These are phyloP conservation scores for Thomomys bottae DNA, from an alignment of 2,113 vertebrate species.

Conservation along the genomic window DNA sequence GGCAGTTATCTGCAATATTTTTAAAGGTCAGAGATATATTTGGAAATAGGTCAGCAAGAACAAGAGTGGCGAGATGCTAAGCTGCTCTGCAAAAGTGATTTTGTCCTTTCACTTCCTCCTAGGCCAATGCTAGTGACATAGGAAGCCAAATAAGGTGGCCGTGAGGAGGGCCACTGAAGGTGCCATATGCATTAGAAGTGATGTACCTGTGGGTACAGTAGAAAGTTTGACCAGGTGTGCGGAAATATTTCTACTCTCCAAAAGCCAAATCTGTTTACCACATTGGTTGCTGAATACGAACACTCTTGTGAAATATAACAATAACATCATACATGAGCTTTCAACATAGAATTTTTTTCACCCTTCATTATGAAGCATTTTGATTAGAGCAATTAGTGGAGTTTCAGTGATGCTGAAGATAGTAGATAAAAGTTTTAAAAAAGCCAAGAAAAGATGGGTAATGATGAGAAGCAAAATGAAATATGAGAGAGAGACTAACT, in stretches of 20 bases:
- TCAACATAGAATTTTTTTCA: background rate
- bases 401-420: background rate
- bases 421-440: background rate
- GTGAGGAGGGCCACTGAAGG: no score
- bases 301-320: background rate
- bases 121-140: background rate
- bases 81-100: background rate
- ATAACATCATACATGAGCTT: background rate
- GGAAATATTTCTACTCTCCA: background rate
- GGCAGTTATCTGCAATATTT: constrained; percentile 56
- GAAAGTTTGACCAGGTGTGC: background rate
- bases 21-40: constrained; percentile 78
- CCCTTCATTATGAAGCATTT: background rate
- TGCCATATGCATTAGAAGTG: fast-evolving
- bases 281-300: background rate
- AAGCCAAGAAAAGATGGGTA: background rate
- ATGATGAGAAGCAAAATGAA: background rate
- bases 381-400: background rate
- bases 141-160: background rate
- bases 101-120: background rate
- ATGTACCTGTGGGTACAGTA: background rate
- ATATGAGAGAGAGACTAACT: background rate
- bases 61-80: background rate
- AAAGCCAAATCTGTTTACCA: background rate
- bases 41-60: constrained; percentile 53